Percentiles rank a stretch among this genome's conserved stretches.
Conservation (phyloP, 2,888 invertebrate species). For the Ormia ochracea region DNA sequence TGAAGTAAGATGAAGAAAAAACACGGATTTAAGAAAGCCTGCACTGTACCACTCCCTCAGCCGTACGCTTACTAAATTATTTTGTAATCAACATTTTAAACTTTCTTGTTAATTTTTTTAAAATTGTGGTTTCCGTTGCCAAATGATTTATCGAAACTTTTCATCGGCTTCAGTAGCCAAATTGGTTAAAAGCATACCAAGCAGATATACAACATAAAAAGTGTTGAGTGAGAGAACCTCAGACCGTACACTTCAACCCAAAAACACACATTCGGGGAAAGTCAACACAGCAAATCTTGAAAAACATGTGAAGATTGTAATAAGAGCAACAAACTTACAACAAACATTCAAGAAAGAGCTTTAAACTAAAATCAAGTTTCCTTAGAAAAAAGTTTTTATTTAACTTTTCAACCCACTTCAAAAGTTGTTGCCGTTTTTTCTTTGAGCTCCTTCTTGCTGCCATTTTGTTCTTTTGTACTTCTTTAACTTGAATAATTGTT, state of each 20-base stretch:
- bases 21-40: background rate
- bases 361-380: slow-evolving; percentile 55
- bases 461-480: slow-evolving; percentile 43
- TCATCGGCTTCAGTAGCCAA: slow-evolving; percentile 47
- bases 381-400: slow-evolving; percentile 58
- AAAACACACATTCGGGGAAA: slow-evolving; percentile 5
- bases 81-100: slow-evolving; percentile 49
- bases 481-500: slow-evolving; percentile 35
- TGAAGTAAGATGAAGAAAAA: slow-evolving; percentile 42
- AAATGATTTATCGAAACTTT: slow-evolving; percentile 45
- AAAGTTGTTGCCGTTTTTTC: slow-evolving; percentile 57
- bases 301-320: slow-evolving; percentile 26
- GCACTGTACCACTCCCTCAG: background rate
- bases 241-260: slow-evolving; percentile 40
- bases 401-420: slow-evolving; percentile 59
- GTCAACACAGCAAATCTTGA: slow-evolving; percentile 2
- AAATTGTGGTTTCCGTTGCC: slow-evolving; percentile 60
- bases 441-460: slow-evolving; percentile 29
- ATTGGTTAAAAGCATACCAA: slow-evolving; percentile 11
- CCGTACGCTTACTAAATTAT: background rate
- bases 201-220: slow-evolving; percentile 9
- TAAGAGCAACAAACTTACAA: slow-evolving; percentile 26
- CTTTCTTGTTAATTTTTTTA: slow-evolving; percentile 51
- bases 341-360: slow-evolving; percentile 29
- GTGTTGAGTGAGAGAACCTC: slow-evolving; percentile 45